Base-by-base conservation (phyloP, 2,797 vertebrate species). In the Danio albolineatus region DNA sequence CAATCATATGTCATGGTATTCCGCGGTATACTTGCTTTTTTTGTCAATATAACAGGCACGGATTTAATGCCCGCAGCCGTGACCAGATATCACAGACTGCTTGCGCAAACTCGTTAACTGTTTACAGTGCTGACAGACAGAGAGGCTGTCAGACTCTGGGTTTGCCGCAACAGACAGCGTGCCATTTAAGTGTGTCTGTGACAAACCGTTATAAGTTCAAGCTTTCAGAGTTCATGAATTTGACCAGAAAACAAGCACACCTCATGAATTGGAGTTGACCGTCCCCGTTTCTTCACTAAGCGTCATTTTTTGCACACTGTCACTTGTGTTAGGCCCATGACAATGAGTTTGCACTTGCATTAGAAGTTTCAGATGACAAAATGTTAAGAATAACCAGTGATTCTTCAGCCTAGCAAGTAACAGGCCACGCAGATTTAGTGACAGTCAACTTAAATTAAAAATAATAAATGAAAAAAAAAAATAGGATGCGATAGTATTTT, bases 1-100 rank as follows among this genome's bases (percentile, higher is more conserved):
- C 41, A 80, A 86, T 86, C 75, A 74, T 85, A 78, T 87, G 87
- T 70, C 87, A 88, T 86, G 83, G 79, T 65, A 78, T 66, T 80
- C 43, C 51, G 16, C 57, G 51, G 48, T 41, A 54, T 60, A 69
- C 75, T 65, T 43, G 53, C 86, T 70, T 78, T 28, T 28, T 62
- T 36, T 44, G 53, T 75, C 53, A 66, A 41, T 67, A 65, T 73
- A 41, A 54, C 67, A 64, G 21, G 56, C 56, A 54, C 51, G 54
- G 61, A 48, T 43, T 60, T 16, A 67, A 59, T 54, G 16, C 54
- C 21, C 12, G 43, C 56, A 43, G 38, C 17, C 81, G 21, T 65
- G 73, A 28, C 57, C 41, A 62, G 62, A 73, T 64, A 57, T 64
- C 12, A 73, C 38, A 74, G 62, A 54, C 73, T 85, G 61, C 54